These are phyloP conservation scores for Symphodus melops DNA, from an alignment of 2,113 vertebrate genomes.

Conservation along the genomic window DNA sequence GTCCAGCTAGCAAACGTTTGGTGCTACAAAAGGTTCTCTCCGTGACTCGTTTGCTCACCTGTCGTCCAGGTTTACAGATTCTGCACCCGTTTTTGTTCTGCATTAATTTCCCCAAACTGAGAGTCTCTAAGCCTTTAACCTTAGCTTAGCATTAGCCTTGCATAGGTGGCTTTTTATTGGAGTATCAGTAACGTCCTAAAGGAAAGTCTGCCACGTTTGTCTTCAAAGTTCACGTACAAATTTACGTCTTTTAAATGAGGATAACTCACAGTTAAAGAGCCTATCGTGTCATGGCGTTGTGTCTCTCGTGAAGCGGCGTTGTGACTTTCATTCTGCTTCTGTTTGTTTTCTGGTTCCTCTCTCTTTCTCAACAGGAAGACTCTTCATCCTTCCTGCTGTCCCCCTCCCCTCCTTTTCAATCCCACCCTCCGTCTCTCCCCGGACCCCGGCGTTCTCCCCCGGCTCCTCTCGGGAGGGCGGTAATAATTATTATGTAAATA, in stretches of 20 bases:
- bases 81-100: no score
- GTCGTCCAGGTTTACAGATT: no score
- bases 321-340: conserved; percentile 11
- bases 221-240: not conserved
- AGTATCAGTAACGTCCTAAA: no score
- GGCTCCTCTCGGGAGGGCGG: conserved; percentile 78
- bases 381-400: conserved; percentile 58
- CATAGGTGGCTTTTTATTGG: no score
- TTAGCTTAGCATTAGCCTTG: no score
- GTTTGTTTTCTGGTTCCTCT: conserved; percentile 42
- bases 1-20: no score
- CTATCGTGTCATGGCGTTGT: not conserved
- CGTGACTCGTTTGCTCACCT: no score
- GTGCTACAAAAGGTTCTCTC: no score
- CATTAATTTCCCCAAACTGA: no score
- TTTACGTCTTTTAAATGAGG: not conserved
- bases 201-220: not conserved
- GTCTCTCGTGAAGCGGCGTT: not conserved
- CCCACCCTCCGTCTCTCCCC: conserved; percentile 68
- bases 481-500: conserved; percentile 92
- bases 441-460: conserved; percentile 51
- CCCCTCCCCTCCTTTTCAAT: conserved; percentile 33
- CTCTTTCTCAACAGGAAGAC: conserved; percentile 64
- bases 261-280: no score
- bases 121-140: no score